Evolutionary conservation across 2,797 vertebrate species (phyloP).

Genomic region (Gymnothorax reevesii): DNA sequence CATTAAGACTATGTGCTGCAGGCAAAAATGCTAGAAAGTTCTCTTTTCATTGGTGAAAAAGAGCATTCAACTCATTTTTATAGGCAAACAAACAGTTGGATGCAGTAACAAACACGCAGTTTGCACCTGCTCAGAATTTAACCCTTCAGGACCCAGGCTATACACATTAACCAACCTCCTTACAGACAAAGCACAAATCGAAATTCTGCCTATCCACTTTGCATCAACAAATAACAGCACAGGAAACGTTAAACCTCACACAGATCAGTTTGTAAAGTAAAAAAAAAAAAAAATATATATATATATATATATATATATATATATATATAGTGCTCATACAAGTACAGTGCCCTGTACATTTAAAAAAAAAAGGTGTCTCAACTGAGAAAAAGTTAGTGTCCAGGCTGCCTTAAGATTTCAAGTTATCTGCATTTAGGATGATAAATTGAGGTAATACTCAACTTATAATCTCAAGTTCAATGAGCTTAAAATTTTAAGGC

Average conservation of each 20-base stretch:
- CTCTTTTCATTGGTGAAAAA: slow-evolving; percentile 57
- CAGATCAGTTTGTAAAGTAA: background rate
- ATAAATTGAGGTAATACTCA: too few relatives aligned
- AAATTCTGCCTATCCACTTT: slow-evolving; percentile 8
- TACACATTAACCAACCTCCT: slow-evolving; percentile 21
- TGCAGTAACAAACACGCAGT: slow-evolving; percentile 58
- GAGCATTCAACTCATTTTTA: slow-evolving; percentile 53
- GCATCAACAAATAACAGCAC: background rate
- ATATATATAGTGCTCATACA: too few relatives aligned
- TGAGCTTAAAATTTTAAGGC: too few relatives aligned
- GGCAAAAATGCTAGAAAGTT: slow-evolving; percentile 53
- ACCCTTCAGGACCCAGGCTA: slow-evolving; percentile 40
- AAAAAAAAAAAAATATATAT: too few relatives aligned
- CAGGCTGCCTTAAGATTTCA: too few relatives aligned
- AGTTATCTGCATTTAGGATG: too few relatives aligned
- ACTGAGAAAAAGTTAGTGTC: too few relatives aligned
- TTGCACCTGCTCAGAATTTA: slow-evolving; percentile 67
- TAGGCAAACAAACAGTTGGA: slow-evolving; percentile 64
- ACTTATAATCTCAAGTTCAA: too few relatives aligned
- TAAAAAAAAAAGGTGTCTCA: too few relatives aligned
- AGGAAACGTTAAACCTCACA: background rate
- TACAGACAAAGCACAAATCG: background rate
- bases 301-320: too few relatives aligned
- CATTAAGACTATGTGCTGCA: slow-evolving; percentile 48
- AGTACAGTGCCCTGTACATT: too few relatives aligned